These are phyloP conservation scores for Phlogophora meticulosa DNA, from an alignment of 2,888 invertebrate genomes.

Conservation along the genomic window DNA sequence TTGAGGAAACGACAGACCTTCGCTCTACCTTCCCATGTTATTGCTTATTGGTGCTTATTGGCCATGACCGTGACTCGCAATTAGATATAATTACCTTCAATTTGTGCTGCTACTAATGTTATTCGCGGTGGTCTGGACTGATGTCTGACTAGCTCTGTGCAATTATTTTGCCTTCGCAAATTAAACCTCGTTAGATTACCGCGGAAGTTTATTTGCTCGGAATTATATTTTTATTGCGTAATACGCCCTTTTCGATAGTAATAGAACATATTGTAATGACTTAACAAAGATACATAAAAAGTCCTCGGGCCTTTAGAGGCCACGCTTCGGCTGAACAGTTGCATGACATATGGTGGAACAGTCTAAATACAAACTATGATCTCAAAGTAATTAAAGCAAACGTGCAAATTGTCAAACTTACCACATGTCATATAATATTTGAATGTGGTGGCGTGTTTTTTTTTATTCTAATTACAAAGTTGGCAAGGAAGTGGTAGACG, in stretches of 20 bases:
- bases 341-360: constrained; percentile 73
- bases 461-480: constrained; percentile 87
- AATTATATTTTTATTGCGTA: constrained; percentile 55
- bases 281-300: constrained; percentile 31
- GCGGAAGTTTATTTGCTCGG: constrained; percentile 73
- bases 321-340: constrained; percentile 61
- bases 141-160: constrained; percentile 79
- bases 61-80: constrained; percentile 90
- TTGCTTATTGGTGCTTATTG: constrained; percentile 90
- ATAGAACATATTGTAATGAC: constrained; percentile 2
- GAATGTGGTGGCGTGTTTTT: constrained; percentile 76
- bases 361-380: constrained; percentile 81
- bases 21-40: constrained; percentile 83
- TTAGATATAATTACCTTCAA: constrained; percentile 90
- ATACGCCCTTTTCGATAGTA: constrained; percentile 39
- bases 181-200: constrained; percentile 77
- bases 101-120: constrained; percentile 87
- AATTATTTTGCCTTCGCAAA: constrained; percentile 85
- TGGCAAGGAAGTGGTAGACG: constrained; percentile 87
- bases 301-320: constrained; percentile 30
- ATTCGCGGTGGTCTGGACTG: constrained; percentile 82
- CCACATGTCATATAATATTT: constrained; percentile 76
- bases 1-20: constrained; percentile 75
- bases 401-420: constrained; percentile 74
- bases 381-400: constrained; percentile 76